A percentile compares a stretch with the other conserved stretches of the same genome.
Conservation (phyloP, 2,113 vertebrate genomes). For the Menura novaehollandiae region DNA sequence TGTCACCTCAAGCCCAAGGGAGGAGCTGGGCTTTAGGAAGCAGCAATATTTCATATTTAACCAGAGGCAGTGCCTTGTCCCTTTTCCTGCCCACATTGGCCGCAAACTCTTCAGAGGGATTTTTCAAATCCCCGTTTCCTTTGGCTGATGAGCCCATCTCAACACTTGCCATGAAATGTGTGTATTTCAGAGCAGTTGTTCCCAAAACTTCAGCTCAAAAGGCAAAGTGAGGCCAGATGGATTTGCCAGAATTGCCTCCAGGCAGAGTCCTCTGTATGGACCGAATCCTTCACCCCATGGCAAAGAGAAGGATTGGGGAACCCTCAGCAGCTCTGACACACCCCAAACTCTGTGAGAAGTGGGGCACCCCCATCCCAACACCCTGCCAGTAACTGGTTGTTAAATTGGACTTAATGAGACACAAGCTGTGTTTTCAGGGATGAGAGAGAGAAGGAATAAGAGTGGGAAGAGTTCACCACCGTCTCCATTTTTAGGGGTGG, state of each 20-base stretch:
- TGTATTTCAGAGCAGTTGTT: background rate
- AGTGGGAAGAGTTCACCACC: background rate
- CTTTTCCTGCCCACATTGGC: background rate
- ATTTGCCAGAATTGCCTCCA: background rate
- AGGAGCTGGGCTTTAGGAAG: background rate
- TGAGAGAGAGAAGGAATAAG: background rate
- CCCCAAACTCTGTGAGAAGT: background rate
- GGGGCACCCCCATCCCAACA: background rate
- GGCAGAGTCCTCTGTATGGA: rapidly evolving
- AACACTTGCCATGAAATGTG: background rate
- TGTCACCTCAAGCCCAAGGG: background rate
- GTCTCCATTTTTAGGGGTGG: background rate
- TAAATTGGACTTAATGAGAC: background rate
- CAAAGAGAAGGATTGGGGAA: background rate
- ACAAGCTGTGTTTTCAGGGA: background rate
- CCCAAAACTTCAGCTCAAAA: background rate
- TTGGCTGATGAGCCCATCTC: background rate
- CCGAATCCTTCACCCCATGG: background rate
- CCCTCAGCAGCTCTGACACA: background rate
- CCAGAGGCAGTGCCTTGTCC: background rate
- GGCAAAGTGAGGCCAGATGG: background rate
- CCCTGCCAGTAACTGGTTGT: too few relatives aligned
- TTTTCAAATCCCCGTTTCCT: background rate
- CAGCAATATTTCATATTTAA: background rate
- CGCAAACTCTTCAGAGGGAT: background rate